These are phyloP conservation scores for Myotis lucifugus DNA, from an alignment of 2,113 vertebrate genomes.

Conservation along the genomic window DNA sequence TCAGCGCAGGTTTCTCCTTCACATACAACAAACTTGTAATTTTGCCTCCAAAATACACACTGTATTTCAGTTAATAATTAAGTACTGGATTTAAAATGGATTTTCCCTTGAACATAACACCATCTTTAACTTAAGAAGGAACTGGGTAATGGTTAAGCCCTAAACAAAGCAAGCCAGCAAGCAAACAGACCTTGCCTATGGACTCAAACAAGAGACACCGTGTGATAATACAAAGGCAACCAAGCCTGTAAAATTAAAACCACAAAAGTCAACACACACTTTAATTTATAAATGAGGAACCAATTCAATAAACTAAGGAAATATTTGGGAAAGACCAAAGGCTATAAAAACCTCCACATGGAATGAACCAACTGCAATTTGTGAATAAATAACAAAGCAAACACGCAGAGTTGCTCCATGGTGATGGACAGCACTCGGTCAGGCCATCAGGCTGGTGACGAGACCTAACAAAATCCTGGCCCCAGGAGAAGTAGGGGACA, in stretches of 20 bases:
- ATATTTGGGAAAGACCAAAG: conserved; percentile 48
- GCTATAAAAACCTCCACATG: background rate
- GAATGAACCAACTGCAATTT: conserved; percentile 24
- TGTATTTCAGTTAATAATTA: conserved; percentile 11
- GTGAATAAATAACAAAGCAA: conserved; percentile 27
- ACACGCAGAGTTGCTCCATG: background rate
- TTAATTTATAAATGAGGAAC: conserved; percentile 51
- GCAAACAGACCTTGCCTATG: conserved; percentile 13
- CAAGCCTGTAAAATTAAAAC: conserved; percentile 35
- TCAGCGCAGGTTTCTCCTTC: background rate
- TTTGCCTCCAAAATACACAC: background rate
- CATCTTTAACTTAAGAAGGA: conserved; percentile 44
- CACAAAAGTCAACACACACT: conserved; percentile 44
- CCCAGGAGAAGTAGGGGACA: background rate
- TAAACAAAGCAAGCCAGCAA: conserved; percentile 41
- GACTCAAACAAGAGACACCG: conserved; percentile 34
- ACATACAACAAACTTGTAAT: background rate
- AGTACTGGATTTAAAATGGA: background rate
- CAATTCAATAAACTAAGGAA: conserved; percentile 63
- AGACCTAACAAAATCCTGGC: background rate
- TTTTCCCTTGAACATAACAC: background rate
- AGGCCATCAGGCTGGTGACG: background rate
- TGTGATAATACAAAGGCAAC: conserved; percentile 54
- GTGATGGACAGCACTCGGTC: background rate
- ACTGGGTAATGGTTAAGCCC: background rate